These are phyloP conservation scores for Cynopterus brachyotis DNA, from an alignment of 2,113 vertebrate species.

Conservation along the genomic window DNA sequence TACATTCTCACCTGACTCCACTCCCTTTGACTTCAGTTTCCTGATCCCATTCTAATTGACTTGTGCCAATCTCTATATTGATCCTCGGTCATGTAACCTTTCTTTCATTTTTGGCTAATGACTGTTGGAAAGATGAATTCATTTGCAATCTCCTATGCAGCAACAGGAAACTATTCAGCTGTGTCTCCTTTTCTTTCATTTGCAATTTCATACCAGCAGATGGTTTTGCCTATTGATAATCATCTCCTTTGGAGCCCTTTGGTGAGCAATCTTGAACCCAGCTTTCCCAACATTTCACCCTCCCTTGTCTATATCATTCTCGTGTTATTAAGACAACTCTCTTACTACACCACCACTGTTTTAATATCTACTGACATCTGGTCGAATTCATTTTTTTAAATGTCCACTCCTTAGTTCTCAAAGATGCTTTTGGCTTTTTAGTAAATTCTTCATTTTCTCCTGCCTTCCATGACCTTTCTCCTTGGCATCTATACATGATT, in stretches of 20 bases:
- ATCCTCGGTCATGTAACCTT: neutral
- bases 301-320: neutral
- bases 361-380: neutral
- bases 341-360: neutral
- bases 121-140: neutral
- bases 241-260: neutral
- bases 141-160: neutral
- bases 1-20: neutral
- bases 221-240: neutral
- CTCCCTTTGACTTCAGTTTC: neutral
- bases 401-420: neutral
- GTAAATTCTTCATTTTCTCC: slow-evolving; percentile 52
- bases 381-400: slow-evolving; percentile 42
- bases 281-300: neutral
- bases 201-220: neutral
- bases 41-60: neutral
- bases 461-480: slow-evolving; percentile 54
- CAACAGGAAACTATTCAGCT: slow-evolving; percentile 4
- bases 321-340: neutral
- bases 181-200: neutral
- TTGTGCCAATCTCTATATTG: neutral
- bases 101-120: slow-evolving; percentile 42
- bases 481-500: slow-evolving; percentile 36
- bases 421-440: slow-evolving; percentile 47
- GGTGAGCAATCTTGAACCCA: neutral